These are phyloP conservation scores for Cepaea hortensis DNA, from an alignment of 2,888 invertebrate species.

Conservation along the genomic window DNA sequence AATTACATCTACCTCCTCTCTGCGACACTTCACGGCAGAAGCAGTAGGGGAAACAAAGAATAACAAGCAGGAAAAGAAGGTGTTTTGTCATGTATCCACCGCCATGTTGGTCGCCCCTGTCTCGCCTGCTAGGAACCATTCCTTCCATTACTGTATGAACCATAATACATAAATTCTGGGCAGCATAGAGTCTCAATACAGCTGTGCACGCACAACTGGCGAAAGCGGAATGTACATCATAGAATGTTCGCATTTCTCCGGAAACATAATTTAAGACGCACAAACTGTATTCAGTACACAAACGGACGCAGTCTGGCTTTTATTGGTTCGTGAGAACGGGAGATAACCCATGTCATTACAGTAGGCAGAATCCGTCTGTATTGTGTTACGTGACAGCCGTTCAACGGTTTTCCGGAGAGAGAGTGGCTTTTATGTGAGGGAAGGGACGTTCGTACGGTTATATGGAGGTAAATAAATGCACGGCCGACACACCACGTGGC, in stretches of 20 bases:
- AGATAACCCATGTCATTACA: neutral
- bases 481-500: no score
- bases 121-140: no score
- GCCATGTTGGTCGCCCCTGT: no score
- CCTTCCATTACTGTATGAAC: neutral
- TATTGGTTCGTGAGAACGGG: conserved; percentile 10
- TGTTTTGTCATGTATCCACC: no score
- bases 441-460: neutral
- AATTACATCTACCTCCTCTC: no score
- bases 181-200: neutral
- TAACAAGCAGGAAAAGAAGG: no score
- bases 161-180: neutral
- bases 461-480: no score
- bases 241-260: neutral
- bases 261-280: neutral
- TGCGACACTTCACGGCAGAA: no score
- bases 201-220: neutral
- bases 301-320: neutral
- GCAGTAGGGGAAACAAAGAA: no score
- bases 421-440: neutral
- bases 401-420: no score
- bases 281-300: neutral
- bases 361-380: neutral
- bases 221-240: neutral
- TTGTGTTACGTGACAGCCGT: neutral